phyloP scores from a whole-genome alignment of 1,140 invertebrate genomes.

The Chironomus tepperi region DNA sequence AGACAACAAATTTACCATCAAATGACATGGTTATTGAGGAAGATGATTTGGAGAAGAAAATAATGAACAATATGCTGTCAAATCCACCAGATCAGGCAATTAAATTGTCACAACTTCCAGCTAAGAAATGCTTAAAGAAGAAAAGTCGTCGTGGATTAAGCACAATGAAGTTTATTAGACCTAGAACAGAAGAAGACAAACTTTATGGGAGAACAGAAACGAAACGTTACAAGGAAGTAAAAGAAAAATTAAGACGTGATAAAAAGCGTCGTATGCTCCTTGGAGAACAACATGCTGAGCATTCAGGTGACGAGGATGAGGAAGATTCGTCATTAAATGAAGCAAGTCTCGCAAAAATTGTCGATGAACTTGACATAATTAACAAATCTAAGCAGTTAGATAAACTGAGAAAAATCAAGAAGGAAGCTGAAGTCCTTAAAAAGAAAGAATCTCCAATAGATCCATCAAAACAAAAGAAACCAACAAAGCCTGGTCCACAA shows the following conservation, averaged over 20 bases:
- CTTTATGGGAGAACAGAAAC: conserved; percentile 55
- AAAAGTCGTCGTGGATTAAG: conserved; percentile 12
- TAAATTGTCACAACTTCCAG: conserved; percentile 24
- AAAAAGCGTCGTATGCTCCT: conserved; percentile 41
- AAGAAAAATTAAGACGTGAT: conserved; percentile 61
- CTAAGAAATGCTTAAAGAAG: conserved; percentile 27
- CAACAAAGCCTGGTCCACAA: neutral
- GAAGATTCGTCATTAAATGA: conserved; percentile 24
- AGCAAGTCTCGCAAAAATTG: conserved; percentile 30
- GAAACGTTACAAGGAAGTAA: conserved; percentile 64
- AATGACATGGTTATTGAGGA: neutral
- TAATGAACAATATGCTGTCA: conserved; percentile 6
- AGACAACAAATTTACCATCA: neutral
- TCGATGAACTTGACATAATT: conserved; percentile 33
- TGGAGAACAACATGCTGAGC: neutral
- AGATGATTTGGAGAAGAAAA: conserved; percentile 8
- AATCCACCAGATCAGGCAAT: conserved; percentile 3
- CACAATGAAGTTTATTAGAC: conserved; percentile 31
- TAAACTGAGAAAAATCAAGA: conserved; percentile 25
- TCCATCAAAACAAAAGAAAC: conserved; percentile 30
- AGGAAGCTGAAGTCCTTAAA: conserved; percentile 33
- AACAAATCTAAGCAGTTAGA: conserved; percentile 26
- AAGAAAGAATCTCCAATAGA: neutral
- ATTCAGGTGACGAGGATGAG: conserved; percentile 26
- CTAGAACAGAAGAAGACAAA: conserved; percentile 66